Evolutionary conservation across 1,140 invertebrate species (phyloP).

Genomic region (Cydia splendana): DNA sequence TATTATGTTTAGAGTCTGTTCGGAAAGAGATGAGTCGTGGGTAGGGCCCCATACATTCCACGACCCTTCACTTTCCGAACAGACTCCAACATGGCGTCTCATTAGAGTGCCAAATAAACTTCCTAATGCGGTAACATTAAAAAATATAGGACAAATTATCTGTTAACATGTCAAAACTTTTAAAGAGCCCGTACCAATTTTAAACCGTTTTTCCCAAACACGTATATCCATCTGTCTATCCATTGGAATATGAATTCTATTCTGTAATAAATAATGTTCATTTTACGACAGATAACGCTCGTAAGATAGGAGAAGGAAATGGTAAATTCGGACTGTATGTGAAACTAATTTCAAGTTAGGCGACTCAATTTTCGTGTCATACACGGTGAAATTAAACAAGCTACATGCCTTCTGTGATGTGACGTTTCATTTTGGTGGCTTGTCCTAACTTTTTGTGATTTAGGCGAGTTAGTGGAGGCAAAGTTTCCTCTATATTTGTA

Average conservation of each 20-base stretch:
- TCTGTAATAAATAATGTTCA: neutral
- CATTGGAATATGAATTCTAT: neutral
- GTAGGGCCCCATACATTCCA: too few species aligned
- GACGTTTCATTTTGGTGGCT: conserved; percentile 20
- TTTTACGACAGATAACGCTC: neutral
- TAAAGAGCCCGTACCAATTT: conserved; percentile 9
- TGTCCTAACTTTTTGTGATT: conserved; percentile 9
- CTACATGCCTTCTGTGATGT: conserved; percentile 17
- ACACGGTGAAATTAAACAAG: conserved; percentile 10
- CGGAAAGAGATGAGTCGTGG: too few species aligned
- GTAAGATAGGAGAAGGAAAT: neutral
- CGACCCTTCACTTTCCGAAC: too few species aligned
- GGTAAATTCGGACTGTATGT: conserved; percentile 23
- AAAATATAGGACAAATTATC: neutral
- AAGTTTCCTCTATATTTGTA: neutral
- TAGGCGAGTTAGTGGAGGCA: neutral
- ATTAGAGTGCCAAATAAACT: neutral
- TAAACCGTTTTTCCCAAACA: neutral
- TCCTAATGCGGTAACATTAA: neutral
- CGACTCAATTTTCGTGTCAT: conserved; percentile 31
- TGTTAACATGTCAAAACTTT: conserved; percentile 23
- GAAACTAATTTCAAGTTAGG: conserved; percentile 32
- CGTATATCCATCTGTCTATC: neutral
- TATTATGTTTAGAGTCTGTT: too few species aligned
- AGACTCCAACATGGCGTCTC: too few species aligned